Base-by-base conservation (phyloP, 2,797 vertebrate species). In the Argya squamiceps region DNA sequence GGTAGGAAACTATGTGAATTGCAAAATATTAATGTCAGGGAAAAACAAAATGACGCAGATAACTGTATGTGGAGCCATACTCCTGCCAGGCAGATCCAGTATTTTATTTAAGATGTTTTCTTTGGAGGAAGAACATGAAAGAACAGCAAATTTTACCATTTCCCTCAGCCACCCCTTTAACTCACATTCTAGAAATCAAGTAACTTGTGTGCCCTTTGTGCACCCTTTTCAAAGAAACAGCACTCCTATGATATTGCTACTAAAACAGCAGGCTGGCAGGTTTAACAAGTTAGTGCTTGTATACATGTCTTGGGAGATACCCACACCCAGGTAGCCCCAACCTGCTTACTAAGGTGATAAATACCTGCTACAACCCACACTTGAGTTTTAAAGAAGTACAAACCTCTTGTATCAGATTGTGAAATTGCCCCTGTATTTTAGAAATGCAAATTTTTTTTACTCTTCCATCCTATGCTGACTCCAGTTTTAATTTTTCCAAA, bases 251-350 rank as follows among this genome's bases (percentile, higher is more conserved):
- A 94, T 95, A 96, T 55, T 94, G 95, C 93, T 95, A 63, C 67
- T 92, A 90, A 74, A 94, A 92, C 80, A 93, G 89, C 11, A 92
- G 88, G 83, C 89, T 95, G 95, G 94, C 95, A 93, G 91, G 96
- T 95, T 90, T 82, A 94, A 84, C 94, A 92, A 95, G 96, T 94
- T 4, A 90, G 55, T 27, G 80, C 96, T 88, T 84, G 91, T 68
- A 88, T 6, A 63, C 44, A 39, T 19, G 55, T 78, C 91, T 92
- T 82, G 79, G 73, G 79, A 97, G 93, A 95, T 87, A 95, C 85
- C 70, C 91, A 94, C 95, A 93, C 95, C 94, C 95, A 94, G 89
- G 93, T 92, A 96, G 93, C 94, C 89, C 83, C 88, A 93, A 74
- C 76, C 85, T 93, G 93, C 88, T 94, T 81, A 90, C 83, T 63